Base-by-base conservation (phyloP, 2,888 invertebrate genomes). In the Carcina quercana region DNA sequence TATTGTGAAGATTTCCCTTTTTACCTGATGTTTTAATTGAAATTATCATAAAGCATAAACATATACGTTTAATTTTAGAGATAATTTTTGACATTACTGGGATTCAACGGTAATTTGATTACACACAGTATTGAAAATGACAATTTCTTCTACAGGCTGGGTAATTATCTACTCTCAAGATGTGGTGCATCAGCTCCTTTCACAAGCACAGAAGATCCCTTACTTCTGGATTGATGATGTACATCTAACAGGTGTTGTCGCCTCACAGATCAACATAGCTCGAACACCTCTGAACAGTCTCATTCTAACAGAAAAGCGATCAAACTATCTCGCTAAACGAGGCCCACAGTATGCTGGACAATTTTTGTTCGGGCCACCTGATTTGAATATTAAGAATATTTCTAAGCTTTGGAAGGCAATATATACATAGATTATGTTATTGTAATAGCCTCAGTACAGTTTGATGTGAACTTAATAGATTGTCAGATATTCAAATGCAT, bases 221-320 rank as follows among this genome's bases (percentile, higher is more conserved):
- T 93, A 91, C 58, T 93, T 94, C 73, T 94, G 94, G 94, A 91
- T 94, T 29, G 94, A 94, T 58, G 94, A 94, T 63, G 91, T 92
- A 19, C 92, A 91, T 51, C 83, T 94, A 20, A 93, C 94, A 0
- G 94, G 93, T 13, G 76, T 87, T 1, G 57, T 89, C 33, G 87
- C 88, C 0, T 68, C 84, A 43, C 82, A 84, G 51, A 70, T 86
- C 5, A 86, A 87, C 42, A 56, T 89, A n/a, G 66, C 78, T 1
- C 86, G 87, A 29, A 86, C 87, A 1, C 74, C 86, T 13, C 43
- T 86, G n/a, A 63, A 68, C 26, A 71, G 71, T 20, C 50, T 85
- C 28, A 71, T 85, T 34, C 56, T 87, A 15, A 60, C 60, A 5
- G 39, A 45, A 11, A 35, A 34, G 30, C 37, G 65, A 46, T 44